phyloP scores from a whole-genome alignment of 1,140 invertebrate genomes.

The Trichomalopsis sarcophagae region DNA sequence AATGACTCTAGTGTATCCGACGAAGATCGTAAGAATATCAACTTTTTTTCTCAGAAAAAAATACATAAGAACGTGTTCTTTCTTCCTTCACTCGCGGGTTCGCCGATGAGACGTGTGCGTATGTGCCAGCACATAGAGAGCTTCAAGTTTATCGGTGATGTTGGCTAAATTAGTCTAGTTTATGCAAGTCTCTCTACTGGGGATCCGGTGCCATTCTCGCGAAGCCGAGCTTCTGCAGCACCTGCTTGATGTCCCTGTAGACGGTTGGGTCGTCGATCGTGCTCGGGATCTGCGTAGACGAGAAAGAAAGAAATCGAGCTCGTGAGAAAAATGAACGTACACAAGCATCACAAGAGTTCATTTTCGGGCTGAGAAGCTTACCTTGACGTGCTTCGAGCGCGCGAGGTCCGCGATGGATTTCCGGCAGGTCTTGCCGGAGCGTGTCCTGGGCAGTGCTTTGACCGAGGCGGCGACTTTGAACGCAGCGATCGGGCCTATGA shows the following conservation, averaged over 20 bases:
- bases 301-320: constrained; percentile 16
- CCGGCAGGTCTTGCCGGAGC: constrained; percentile 89
- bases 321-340: neutral
- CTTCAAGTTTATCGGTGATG: neutral
- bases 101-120: neutral
- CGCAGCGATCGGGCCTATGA: constrained; percentile 92
- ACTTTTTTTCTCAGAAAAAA: constrained; percentile 12
- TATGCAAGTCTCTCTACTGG: constrained; percentile 60
- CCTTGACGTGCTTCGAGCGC: constrained; percentile 83
- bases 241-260: constrained; percentile 84
- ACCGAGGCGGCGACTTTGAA: constrained; percentile 87
- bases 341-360: neutral
- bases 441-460: constrained; percentile 84
- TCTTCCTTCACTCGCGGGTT: neutral
- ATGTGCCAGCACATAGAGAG: constrained; percentile 36
- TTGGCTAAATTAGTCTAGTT: neutral
- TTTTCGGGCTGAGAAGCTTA: constrained; percentile 62
- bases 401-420: constrained; percentile 90
- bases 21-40: constrained; percentile 24
- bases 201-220: constrained; percentile 83
- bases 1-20: neutral
- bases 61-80: neutral
- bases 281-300: constrained; percentile 80
- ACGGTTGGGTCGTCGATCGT: constrained; percentile 93
- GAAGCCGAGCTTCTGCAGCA: constrained; percentile 85